Evolutionary conservation across 2,888 invertebrate species (phyloP).

Genomic region (Scaptomyza flava): DNA sequence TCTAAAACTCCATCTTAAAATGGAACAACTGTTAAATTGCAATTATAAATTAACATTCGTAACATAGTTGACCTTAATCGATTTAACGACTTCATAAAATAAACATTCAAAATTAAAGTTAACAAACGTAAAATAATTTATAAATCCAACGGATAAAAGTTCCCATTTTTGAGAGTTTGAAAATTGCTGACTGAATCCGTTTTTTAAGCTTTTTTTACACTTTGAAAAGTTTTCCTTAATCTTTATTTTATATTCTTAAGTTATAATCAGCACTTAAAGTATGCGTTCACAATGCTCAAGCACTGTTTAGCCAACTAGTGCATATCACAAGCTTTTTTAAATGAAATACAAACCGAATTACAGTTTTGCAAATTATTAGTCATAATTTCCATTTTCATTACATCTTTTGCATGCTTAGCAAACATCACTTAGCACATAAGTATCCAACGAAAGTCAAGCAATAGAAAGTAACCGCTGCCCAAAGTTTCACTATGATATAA

Average conservation of each 20-base stretch:
- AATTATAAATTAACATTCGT: not conserved
- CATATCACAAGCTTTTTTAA: slow-evolving; percentile 72
- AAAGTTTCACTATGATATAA: slow-evolving; percentile 26
- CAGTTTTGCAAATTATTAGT: slow-evolving; percentile 76
- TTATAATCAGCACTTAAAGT: slow-evolving; percentile 8
- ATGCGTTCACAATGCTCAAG: slow-evolving; percentile 52
- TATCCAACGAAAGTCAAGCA: slow-evolving; percentile 47
- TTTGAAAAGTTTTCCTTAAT: slow-evolving; percentile 4
- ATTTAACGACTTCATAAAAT: not conserved
- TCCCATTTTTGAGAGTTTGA: not conserved
- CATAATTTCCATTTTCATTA: slow-evolving; percentile 54
- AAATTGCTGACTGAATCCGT: not conserved
- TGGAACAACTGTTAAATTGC: slow-evolving; percentile 9
- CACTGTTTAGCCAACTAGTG: slow-evolving; percentile 73
- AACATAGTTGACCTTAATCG: not conserved
- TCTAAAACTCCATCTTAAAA: slow-evolving; percentile 55
- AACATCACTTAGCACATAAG: slow-evolving; percentile 33
- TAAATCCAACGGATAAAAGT: not conserved
- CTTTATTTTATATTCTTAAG: slow-evolving; percentile 10
- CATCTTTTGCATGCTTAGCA: slow-evolving; percentile 47
- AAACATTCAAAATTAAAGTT: not conserved
- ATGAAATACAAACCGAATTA: slow-evolving; percentile 46
- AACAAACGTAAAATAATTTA: not conserved
- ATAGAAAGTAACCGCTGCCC: slow-evolving; percentile 30
- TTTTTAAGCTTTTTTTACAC: slow-evolving; percentile 1